Percentiles rank a stretch among this genome's conserved stretches.
These are phyloP conservation scores for mouse (Mus musculus) DNA, from an alignment of 2,113 vertebrate species.

Conservation along the genomic window GRCm39 chr2:58420501-58421000, in stretches of 20 bases:
- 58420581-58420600: slow-evolving; percentile 56
- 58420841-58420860: neutral
- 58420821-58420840: neutral
- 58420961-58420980: neutral
- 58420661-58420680: neutral
- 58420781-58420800: neutral
- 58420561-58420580: neutral
- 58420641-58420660: slow-evolving; percentile 33
- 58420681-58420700: neutral
- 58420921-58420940: neutral
- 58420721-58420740: neutral
- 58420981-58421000: no score
- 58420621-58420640: neutral
- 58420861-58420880: neutral
- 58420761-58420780: neutral
- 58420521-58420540: slow-evolving; percentile 12
- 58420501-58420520: neutral
- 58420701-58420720: slow-evolving; percentile 9
- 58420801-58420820: neutral
- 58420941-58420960: neutral
- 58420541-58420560: neutral
- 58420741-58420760: neutral
- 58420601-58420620: neutral
- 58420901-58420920: neutral
- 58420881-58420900: fast-evolving